Base-by-base conservation (phyloP, 2,113 vertebrate species). In the Alethe castanea region DNA sequence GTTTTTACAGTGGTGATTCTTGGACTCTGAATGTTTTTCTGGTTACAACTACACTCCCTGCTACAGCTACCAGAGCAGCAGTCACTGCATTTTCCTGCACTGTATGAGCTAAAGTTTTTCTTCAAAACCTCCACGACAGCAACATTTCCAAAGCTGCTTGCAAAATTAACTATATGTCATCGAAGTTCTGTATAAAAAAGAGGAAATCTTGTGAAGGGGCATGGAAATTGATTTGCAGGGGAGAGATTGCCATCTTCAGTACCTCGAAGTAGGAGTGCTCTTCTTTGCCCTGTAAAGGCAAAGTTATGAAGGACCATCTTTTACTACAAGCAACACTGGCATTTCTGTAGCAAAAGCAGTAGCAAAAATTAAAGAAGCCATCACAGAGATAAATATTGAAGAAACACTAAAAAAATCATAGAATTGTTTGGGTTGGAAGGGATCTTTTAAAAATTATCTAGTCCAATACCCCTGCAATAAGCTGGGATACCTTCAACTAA, bases 11-110 rank as follows among this genome's bases (percentile, higher is more conserved):
- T 95, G 57, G 86, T 50, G 69, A 57, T 83, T 87, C 84, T 87
- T 95, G 91, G 86, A 91, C 83, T 79, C 69, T 9, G 25, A 82
- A 81, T 64, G 65, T 59, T 91, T 88, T 95, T 95, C 84, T 94
- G 84, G 88, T 91, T 76, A 72, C 73, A 96, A 53, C 73, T 91
- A 45, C 50, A 77, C n/a, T 93, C 81, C 42, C 81, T 76, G 79
- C 62, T 85, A 42, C 62, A 87, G 73, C 62, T 33, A 69, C 50
- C 33, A 83, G 54, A 64, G 56, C 45, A 85, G 53, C 77, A 74
- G 62, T 60, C 56, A 60, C 42, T 4, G 0, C 61, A 84, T 66
- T 88, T 67, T 48, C 62, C 80, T 92, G 69, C 44, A 66, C 60
- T 59, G 26, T 25, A 36, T 1, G 3, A 94, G 67, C 47, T 73